Evolutionary conservation across 2,797 vertebrate genomes (phyloP).

Genomic region (Siniperca scherzeri): DNA sequence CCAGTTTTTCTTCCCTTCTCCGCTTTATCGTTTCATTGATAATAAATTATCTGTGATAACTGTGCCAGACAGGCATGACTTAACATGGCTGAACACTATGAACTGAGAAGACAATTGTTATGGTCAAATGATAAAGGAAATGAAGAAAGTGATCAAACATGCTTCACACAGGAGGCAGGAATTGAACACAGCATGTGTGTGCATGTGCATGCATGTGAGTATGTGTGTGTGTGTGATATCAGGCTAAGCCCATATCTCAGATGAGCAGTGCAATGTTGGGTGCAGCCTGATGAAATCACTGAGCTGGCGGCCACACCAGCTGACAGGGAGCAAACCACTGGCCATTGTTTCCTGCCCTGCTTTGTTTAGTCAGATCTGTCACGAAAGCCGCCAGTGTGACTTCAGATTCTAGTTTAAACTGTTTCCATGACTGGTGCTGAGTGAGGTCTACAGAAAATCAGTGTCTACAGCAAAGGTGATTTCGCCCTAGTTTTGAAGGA

Average conservation of each 20-base stretch:
- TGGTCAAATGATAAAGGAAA: conserved; percentile 47
- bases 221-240: conserved; percentile 18
- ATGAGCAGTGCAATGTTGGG: conserved; percentile 35
- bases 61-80: conserved; percentile 84
- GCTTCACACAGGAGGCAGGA: conserved; percentile 22
- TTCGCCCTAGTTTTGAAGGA: conserved; percentile 36
- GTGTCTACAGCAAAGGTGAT: conserved; percentile 9
- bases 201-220: background rate
- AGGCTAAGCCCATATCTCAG: conserved; percentile 29
- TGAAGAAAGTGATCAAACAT: conserved; percentile 41
- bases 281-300: conserved; percentile 43
- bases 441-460: conserved; percentile 46
- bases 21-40: conserved; percentile 72
- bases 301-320: conserved; percentile 28
- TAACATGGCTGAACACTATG: conserved; percentile 73
- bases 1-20: conserved; percentile 66
- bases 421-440: conserved; percentile 45
- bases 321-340: conserved; percentile 37
- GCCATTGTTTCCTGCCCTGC: conserved; percentile 49
- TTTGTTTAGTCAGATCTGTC: conserved; percentile 39
- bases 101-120: conserved; percentile 58
- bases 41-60: conserved; percentile 84
- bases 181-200: conserved; percentile 14
- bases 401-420: conserved; percentile 42
- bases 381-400: conserved; percentile 29